phyloP scores from a whole-genome alignment of 2,113 vertebrate species.

The Strix aluco region DNA sequence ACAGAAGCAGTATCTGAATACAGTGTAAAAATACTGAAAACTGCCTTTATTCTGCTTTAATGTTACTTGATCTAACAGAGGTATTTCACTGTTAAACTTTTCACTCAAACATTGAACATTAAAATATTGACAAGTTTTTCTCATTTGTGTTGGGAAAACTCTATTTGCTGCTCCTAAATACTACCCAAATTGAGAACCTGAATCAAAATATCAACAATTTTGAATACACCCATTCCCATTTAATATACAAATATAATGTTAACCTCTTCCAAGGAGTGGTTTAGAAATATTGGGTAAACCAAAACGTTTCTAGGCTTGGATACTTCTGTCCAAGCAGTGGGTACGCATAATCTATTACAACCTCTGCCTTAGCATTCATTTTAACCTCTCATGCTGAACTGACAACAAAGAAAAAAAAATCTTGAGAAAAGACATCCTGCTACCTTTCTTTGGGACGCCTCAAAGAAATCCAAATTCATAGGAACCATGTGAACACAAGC shows the following conservation, averaged over 20 bases:
- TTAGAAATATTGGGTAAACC: background rate
- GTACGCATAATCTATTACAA: background rate
- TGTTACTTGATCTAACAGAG: background rate
- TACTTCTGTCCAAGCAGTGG: background rate
- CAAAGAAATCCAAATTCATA: background rate
- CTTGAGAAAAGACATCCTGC: background rate
- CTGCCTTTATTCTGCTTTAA: background rate
- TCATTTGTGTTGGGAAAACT: background rate
- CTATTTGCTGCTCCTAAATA: background rate
- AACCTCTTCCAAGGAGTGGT: background rate
- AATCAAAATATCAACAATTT: background rate
- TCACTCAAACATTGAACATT: background rate
- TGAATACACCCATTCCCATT: background rate
- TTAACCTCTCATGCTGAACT: background rate
- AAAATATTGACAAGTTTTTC: background rate
- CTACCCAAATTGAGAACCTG: background rate
- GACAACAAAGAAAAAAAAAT: background rate
- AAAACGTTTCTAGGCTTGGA: background rate
- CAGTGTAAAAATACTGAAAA: background rate
- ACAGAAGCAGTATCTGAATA: background rate
- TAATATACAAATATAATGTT: background rate
- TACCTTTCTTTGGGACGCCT: background rate
- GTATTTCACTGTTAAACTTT: background rate
- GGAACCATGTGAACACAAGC: background rate
- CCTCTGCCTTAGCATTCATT: background rate